A percentile compares a stretch with the other conserved stretches of the same genome.
Evolutionary conservation across 2,797 vertebrate genomes (phyloP).

Genomic region (Takifugu ocellatus): DNA sequence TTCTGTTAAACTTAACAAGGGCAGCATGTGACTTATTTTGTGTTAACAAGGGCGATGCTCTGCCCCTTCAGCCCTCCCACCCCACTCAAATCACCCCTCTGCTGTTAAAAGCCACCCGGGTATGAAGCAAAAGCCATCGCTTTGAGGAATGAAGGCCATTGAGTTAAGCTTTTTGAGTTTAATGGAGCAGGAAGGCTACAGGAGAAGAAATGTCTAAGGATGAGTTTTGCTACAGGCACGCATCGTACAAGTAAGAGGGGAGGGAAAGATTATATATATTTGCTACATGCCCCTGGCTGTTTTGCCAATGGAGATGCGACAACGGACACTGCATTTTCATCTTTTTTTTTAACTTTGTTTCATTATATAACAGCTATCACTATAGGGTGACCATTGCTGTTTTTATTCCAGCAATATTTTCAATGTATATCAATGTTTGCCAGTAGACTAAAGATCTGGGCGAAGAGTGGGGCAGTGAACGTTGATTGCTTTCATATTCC

Average conservation of each 20-base stretch:
- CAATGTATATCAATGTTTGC: too few relatives aligned
- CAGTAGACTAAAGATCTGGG: too few relatives aligned
- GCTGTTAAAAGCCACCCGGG: slow-evolving; percentile 61
- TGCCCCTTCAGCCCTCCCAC: slow-evolving; percentile 7
- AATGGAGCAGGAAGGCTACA: slow-evolving; percentile 71
- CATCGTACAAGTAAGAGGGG: slow-evolving; percentile 45
- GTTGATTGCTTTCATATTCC: too few relatives aligned
- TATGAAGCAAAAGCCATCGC: slow-evolving; percentile 59
- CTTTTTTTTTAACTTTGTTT: slow-evolving; percentile 6
- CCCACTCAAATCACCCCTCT: slow-evolving; percentile 54
- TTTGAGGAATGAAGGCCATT: slow-evolving; percentile 70
- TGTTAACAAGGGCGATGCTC: slow-evolving; percentile 63
- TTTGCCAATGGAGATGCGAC: slow-evolving; percentile 6
- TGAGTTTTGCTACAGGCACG: slow-evolving; percentile 49
- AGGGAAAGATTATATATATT: slow-evolving; percentile 35
- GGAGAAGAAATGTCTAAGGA: slow-evolving; percentile 63
- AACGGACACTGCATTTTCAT: slow-evolving; percentile 8
- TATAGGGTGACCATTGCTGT: background rate
- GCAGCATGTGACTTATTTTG: slow-evolving; percentile 63
- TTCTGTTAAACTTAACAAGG: slow-evolving; percentile 68
- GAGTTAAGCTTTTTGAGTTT: slow-evolving; percentile 71
- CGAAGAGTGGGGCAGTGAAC: too few relatives aligned
- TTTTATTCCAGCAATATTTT: too few relatives aligned
- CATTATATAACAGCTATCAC: background rate
- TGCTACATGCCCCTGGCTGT: slow-evolving; percentile 28